phyloP scores from a whole-genome alignment of 2,113 vertebrate genomes.

The Nothocercus nigrocapillus region DNA sequence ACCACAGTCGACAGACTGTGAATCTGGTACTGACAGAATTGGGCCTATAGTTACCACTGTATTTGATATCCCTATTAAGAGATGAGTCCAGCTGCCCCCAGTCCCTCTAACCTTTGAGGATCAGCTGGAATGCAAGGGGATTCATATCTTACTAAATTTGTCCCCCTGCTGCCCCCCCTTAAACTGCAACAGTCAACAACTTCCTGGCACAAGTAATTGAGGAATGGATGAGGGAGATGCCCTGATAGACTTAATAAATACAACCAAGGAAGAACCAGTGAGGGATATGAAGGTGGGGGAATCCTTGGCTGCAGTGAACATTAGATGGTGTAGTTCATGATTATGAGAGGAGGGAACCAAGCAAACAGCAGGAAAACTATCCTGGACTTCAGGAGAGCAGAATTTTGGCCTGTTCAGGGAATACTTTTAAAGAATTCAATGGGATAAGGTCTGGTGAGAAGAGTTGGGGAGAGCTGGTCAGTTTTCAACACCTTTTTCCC shows the following conservation, averaged over 20 bases:
- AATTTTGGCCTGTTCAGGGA: background rate
- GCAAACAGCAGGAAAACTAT: background rate
- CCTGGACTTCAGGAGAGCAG: background rate
- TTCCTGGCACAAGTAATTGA: background rate
- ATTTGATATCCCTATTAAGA: too few relatives aligned
- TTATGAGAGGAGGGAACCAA: background rate
- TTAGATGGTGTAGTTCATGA: background rate
- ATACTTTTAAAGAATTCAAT: background rate
- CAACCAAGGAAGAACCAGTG: background rate
- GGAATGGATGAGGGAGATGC: background rate
- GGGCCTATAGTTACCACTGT: too few relatives aligned
- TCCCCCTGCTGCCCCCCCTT: too few relatives aligned
- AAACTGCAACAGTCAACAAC: too few relatives aligned
- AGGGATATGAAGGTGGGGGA: background rate
- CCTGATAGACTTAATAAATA: background rate
- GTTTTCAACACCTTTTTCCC: background rate
- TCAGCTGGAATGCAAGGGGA: too few relatives aligned
- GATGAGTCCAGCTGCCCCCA: too few relatives aligned
- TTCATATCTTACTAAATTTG: too few relatives aligned
- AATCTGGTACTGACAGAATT: too few relatives aligned
- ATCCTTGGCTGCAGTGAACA: background rate
- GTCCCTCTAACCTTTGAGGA: too few relatives aligned
- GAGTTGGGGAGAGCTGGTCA: background rate
- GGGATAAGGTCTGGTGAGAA: background rate
- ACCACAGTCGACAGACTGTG: too few relatives aligned